A percentile compares a stretch with the other conserved stretches of the same genome.
Conservation (phyloP, 2,797 vertebrate genomes). For the Intellagama lesueurii region DNA sequence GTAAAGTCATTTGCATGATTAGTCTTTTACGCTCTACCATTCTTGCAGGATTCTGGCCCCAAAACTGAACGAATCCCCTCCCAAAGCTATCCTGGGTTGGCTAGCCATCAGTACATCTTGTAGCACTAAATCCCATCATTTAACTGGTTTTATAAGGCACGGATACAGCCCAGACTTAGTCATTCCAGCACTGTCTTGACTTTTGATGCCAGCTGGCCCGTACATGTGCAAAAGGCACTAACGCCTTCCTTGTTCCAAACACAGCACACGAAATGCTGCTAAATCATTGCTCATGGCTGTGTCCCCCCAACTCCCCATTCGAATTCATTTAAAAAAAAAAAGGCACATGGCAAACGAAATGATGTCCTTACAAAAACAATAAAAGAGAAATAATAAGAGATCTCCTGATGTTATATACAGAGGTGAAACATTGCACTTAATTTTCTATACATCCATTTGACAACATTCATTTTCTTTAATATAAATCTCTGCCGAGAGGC, state of each 20-base stretch:
- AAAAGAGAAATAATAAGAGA: conserved; percentile 37
- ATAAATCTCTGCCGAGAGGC: conserved; percentile 75
- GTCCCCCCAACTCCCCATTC: neutral
- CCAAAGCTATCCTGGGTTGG: neutral
- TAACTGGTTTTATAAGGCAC: neutral
- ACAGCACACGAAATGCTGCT: neutral
- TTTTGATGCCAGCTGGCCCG: conserved; percentile 10
- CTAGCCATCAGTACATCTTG: neutral
- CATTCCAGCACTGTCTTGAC: neutral
- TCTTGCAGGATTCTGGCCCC: neutral
- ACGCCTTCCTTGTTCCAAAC: neutral
- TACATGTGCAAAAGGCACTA: neutral
- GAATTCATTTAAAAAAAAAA: conserved; percentile 22
- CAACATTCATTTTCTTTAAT: conserved; percentile 79
- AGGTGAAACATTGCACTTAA: conserved; percentile 80
- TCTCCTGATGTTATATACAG: conserved; percentile 74
- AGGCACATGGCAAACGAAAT: conserved; percentile 58
- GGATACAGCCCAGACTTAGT: neutral
- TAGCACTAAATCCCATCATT: neutral
- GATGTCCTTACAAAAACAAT: conserved; percentile 71
- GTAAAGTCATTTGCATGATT: too few species aligned
- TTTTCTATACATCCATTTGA: conserved; percentile 83
- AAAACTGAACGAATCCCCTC: neutral
- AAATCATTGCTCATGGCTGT: neutral
- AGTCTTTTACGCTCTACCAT: neutral